These are phyloP conservation scores for Oncorhynchus tshawytscha DNA, from an alignment of 2,113 vertebrate genomes.

Conservation along the genomic window DNA sequence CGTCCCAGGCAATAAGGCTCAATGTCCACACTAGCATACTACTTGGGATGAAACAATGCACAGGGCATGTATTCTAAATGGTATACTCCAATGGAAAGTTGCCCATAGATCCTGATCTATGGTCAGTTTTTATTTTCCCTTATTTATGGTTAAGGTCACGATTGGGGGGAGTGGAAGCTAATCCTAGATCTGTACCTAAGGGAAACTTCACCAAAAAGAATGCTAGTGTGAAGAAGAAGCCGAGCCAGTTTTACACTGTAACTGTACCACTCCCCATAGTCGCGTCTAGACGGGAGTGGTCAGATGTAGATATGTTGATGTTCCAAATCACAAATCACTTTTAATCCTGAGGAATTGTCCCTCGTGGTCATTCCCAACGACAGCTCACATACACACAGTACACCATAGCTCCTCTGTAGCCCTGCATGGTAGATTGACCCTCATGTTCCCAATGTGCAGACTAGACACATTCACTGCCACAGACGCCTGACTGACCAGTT, in stretches of 20 bases:
- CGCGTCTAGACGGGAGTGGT: not conserved
- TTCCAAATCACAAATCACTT: not conserved
- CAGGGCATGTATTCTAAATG: no score
- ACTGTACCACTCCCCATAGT: slow-evolving; percentile 24
- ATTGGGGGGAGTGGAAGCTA: no score
- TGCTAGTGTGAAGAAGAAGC: slow-evolving; percentile 15
- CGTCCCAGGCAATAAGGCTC: not conserved
- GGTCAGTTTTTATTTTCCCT: no score
- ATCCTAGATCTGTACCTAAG: not conserved
- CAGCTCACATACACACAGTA: not conserved
- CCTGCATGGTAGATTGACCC: not conserved
- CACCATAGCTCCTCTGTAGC: not conserved
- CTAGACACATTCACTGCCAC: no score
- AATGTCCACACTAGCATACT: no score
- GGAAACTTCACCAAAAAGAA: not conserved
- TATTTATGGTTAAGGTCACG: no score
- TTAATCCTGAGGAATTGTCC: not conserved
- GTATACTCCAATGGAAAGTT: not conserved
- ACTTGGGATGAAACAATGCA: no score
- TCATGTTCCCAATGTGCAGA: not conserved
- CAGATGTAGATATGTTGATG: slow-evolving; percentile 23
- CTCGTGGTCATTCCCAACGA: not conserved
- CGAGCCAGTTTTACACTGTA: slow-evolving; percentile 67
- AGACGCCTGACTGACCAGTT: no score
- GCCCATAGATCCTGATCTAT: no score